These are phyloP conservation scores for Hemicentrotus pulcherrimus DNA, from an alignment of 35 echinoderm and acorn worm genomes.

Conservation along the genomic window DNA sequence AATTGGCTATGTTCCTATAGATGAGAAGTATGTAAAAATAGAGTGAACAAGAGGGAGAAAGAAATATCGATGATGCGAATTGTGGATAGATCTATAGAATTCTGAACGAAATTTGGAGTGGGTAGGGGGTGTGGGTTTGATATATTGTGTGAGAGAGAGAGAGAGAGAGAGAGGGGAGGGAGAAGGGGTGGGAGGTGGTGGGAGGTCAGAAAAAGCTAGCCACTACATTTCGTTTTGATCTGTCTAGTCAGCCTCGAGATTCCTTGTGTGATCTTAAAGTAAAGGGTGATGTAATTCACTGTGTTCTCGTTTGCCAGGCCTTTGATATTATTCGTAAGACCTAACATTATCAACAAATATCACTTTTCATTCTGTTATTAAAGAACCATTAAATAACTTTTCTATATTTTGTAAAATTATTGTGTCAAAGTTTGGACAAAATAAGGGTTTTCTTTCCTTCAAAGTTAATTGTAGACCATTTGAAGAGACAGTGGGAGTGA, in stretches of 20 bases:
- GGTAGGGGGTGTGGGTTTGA: too few species aligned
- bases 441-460: too few species aligned
- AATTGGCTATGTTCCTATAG: conserved; percentile 68
- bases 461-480: too few species aligned
- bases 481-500: too few species aligned
- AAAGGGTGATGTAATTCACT: background rate
- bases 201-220: background rate
- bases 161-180: too few species aligned
- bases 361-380: too few species aligned
- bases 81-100: background rate
- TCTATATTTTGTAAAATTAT: too few species aligned
- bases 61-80: background rate
- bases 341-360: too few species aligned
- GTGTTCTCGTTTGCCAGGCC: background rate
- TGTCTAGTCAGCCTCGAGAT: background rate
- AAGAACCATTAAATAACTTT: too few species aligned
- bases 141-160: too few species aligned
- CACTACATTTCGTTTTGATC: background rate
- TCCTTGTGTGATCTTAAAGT: background rate
- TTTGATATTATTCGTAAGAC: too few species aligned
- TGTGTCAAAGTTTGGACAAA: too few species aligned
- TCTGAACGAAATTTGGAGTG: background rate
- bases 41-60: background rate
- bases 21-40: background rate
- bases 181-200: background rate